phyloP scores from a whole-genome alignment of 2,888 invertebrate genomes.

The Xestia sexstrigata region DNA sequence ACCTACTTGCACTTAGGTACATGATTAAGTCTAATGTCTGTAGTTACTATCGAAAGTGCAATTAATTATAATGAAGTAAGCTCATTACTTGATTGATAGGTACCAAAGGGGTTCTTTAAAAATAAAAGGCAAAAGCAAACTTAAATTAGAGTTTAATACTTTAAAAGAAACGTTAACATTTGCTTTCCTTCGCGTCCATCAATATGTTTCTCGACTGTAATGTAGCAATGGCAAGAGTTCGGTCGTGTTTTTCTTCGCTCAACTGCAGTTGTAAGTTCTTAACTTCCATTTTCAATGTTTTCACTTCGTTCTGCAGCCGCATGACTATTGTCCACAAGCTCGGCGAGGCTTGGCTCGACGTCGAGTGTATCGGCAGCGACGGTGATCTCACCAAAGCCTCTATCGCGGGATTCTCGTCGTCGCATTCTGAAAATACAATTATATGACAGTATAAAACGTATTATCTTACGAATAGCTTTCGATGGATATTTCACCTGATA shows the following conservation, averaged over 20 bases:
- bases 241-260: constrained; percentile 92
- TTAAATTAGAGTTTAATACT: constrained; percentile 56
- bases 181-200: constrained; percentile 88
- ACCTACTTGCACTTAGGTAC: no score
- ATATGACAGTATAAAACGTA: constrained; percentile 68
- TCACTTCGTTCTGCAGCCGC: constrained; percentile 94
- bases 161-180: constrained; percentile 77
- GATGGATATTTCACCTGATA: constrained; percentile 67
- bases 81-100: background rate
- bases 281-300: constrained; percentile 92
- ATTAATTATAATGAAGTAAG: background rate
- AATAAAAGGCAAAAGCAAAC: constrained; percentile 24
- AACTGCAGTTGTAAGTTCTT: constrained; percentile 91
- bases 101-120: background rate
- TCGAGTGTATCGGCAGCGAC: constrained; percentile 86
- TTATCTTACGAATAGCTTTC: constrained; percentile 46
- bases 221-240: constrained; percentile 86
- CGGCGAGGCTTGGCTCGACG: constrained; percentile 86
- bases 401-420: constrained; percentile 84
- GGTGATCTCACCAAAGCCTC: constrained; percentile 88
- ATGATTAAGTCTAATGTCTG: background rate
- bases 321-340: constrained; percentile 95
- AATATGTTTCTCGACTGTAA: constrained; percentile 84
- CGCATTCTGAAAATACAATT: constrained; percentile 85
- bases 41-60: background rate